Percentiles rank a stretch among this genome's conserved stretches.
These are phyloP conservation scores for Ryuthela nishihirai DNA, from an alignment of 2,888 invertebrate genomes.

Conservation along the genomic window DNA sequence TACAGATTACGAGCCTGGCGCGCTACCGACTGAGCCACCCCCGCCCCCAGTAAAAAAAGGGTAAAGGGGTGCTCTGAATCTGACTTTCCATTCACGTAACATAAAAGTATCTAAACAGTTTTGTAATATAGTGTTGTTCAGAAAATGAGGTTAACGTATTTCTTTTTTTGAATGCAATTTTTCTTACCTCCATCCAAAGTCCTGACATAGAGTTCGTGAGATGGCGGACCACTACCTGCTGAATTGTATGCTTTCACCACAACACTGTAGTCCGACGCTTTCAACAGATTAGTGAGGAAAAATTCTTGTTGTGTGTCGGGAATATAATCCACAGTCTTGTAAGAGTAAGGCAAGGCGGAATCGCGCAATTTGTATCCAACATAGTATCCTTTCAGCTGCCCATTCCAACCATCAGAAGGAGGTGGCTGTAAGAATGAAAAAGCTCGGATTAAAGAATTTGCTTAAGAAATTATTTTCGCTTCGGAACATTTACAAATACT, in stretches of 20 bases:
- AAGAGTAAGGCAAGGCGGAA: conserved; percentile 38
- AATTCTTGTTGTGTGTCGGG: conserved; percentile 36
- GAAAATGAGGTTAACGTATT: neutral
- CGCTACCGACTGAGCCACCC: too few species aligned
- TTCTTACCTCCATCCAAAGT: conserved; percentile 36
- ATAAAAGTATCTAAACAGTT: too few species aligned
- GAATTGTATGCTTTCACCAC: conserved; percentile 40
- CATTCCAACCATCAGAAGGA: conserved; percentile 38
- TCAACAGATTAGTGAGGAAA: conserved; percentile 33
- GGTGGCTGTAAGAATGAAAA: conserved; percentile 24
- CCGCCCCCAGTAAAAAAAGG: too few species aligned
- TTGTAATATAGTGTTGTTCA: too few species aligned
- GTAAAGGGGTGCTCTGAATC: too few species aligned
- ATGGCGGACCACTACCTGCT: conserved; percentile 38
- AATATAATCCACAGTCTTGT: conserved; percentile 34
- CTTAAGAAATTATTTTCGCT: too few species aligned
- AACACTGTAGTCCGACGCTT: conserved; percentile 36
- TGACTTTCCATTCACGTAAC: too few species aligned
- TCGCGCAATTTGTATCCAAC: conserved; percentile 36
- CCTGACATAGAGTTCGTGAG: conserved; percentile 37
- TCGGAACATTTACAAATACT: too few species aligned
- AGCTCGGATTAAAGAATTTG: too few species aligned
- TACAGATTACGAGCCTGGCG: too few species aligned
- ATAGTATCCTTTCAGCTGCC: conserved; percentile 37
- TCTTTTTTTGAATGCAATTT: neutral